Evolutionary conservation across 2,797 vertebrate species (phyloP).

Genomic region (Acomys russatus): DNA sequence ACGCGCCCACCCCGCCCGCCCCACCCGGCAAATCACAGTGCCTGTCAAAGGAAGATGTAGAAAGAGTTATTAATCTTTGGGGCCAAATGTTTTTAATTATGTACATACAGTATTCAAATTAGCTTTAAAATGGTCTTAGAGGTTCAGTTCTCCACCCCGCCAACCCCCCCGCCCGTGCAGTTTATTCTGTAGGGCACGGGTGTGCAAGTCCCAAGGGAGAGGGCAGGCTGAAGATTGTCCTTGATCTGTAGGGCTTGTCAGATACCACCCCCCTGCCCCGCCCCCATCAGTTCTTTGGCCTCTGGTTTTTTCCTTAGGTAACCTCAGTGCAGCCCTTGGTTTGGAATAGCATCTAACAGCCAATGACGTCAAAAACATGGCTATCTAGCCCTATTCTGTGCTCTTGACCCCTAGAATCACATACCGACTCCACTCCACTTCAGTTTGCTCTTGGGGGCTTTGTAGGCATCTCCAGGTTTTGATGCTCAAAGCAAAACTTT

Average conservation of each 20-base stretch:
- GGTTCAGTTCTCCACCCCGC: slow-evolving; percentile 50
- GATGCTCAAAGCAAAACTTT: neutral
- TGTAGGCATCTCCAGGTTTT: neutral
- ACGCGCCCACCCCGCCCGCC: slow-evolving; percentile 74
- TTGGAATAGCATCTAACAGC: neutral
- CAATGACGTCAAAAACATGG: neutral
- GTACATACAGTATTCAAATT: slow-evolving; percentile 79
- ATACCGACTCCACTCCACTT: neutral
- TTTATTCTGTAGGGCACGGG: slow-evolving; percentile 28
- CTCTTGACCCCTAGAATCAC: neutral
- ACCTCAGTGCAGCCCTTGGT: neutral
- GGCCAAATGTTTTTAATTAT: slow-evolving; percentile 85
- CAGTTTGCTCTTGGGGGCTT: neutral
- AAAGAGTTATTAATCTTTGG: slow-evolving; percentile 84
- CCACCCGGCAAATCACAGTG: slow-evolving; percentile 76
- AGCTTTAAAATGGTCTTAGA: slow-evolving; percentile 74
- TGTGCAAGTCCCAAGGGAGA: neutral
- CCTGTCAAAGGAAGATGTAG: slow-evolving; percentile 83
- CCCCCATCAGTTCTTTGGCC: neutral
- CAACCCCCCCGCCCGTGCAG: neutral
- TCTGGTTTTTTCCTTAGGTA: slow-evolving; percentile 33
- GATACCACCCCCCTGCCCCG: neutral
- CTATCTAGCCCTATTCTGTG: neutral
- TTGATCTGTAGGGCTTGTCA: neutral
- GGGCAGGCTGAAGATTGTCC: neutral